Conservation (phyloP, 2,797 vertebrate genomes). For the Parauchenoglanis punctatus region DNA sequence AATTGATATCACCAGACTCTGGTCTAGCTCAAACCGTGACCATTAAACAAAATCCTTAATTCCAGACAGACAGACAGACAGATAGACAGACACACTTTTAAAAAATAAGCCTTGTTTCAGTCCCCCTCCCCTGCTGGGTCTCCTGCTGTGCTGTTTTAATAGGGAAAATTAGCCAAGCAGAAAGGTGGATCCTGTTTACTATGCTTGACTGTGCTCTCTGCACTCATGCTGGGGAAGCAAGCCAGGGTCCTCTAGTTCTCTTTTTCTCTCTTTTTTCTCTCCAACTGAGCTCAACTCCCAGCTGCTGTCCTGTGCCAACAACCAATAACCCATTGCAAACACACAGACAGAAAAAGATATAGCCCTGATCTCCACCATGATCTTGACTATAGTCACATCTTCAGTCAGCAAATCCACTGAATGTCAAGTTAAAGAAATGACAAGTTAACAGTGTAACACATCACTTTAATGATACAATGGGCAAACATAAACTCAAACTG, state of each 20-base stretch:
- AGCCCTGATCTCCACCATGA: background rate
- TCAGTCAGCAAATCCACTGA: background rate
- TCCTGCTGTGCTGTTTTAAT: constrained; percentile 96
- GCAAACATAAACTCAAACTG: background rate
- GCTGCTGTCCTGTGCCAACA: constrained; percentile 44
- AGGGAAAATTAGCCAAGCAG: constrained; percentile 97
- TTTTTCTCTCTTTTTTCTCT: constrained; percentile 39
- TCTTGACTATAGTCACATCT: background rate
- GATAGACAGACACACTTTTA: constrained; percentile 61
- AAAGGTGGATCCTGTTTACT: constrained; percentile 97
- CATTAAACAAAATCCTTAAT: constrained; percentile 20
- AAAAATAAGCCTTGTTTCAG: constrained; percentile 94
- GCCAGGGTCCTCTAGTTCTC: constrained; percentile 46
- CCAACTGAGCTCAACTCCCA: constrained; percentile 39
- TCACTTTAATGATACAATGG: background rate
- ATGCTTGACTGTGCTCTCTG: constrained; percentile 86
- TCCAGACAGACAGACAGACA: constrained; percentile 59
- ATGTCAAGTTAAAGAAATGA: no score
- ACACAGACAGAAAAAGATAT: constrained; percentile 16
- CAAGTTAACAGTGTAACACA: background rate
- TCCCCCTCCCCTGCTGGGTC: constrained; percentile 85
- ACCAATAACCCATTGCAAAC: constrained; percentile 36
- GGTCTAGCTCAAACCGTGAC: constrained; percentile 60
- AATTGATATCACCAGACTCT: constrained; percentile 71
- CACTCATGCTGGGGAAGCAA: constrained; percentile 79